These are phyloP conservation scores for Scaptomyza tumidula DNA, from an alignment of 2,888 invertebrate species.

Conservation along the genomic window DNA sequence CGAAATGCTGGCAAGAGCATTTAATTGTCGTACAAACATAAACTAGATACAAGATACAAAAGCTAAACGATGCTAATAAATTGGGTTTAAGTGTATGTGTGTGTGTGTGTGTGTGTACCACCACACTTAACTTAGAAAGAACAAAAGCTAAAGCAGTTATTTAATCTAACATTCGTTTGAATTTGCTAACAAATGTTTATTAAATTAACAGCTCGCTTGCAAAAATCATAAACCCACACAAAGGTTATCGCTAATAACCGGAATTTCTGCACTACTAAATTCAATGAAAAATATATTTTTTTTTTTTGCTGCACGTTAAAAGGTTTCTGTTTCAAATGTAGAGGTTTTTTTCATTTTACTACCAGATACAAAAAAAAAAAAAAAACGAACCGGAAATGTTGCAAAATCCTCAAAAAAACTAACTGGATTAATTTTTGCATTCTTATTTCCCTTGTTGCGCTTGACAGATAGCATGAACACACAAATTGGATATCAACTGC, in stretches of 20 bases:
- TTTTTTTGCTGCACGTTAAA: neutral
- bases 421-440: neutral
- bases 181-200: neutral
- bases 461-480: slow-evolving; percentile 4
- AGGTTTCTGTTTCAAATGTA: neutral
- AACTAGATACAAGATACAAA: slow-evolving; percentile 6
- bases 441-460: neutral
- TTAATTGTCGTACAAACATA: slow-evolving; percentile 22
- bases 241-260: neutral
- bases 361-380: neutral
- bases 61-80: slow-evolving; percentile 20
- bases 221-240: neutral
- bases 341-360: neutral
- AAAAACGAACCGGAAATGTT: slow-evolving; percentile 1
- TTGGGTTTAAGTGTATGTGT: slow-evolving; percentile 12
- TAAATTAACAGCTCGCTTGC: neutral
- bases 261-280: neutral
- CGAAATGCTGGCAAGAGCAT: slow-evolving; percentile 17
- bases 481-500: slow-evolving; percentile 20
- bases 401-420: neutral
- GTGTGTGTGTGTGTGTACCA: no score
- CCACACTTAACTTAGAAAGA: no score
- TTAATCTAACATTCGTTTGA: neutral
- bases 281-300: neutral
- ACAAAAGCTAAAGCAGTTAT: neutral